Evolutionary conservation across 1,140 invertebrate species (phyloP).

Genomic region (Pararge aegeria): DNA sequence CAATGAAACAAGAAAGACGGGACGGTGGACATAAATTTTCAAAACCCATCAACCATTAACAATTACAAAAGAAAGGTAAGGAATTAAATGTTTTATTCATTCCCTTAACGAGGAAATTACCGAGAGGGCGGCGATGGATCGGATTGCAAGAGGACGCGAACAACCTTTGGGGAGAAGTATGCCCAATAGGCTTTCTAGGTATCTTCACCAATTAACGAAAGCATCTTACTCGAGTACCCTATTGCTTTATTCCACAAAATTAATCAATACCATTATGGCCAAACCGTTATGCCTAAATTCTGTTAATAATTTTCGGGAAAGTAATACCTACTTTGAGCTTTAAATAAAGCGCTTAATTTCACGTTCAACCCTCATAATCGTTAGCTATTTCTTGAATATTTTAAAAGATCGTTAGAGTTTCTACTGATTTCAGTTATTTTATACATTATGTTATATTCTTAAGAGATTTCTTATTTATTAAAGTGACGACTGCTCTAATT

Average conservation of each 20-base stretch:
- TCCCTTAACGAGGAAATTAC: slow-evolving; percentile 78
- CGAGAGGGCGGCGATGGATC: slow-evolving; percentile 70
- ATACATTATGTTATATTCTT: neutral
- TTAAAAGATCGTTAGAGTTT: neutral
- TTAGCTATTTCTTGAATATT: neutral
- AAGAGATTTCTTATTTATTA: no score
- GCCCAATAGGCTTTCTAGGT: slow-evolving; percentile 64
- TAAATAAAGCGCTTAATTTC: slow-evolving; percentile 6
- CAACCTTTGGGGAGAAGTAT: slow-evolving; percentile 66
- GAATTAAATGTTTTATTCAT: slow-evolving; percentile 80
- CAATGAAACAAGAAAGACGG: slow-evolving; percentile 46
- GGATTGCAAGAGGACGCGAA: slow-evolving; percentile 70
- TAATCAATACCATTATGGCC: slow-evolving; percentile 15
- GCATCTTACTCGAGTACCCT: slow-evolving; percentile 39
- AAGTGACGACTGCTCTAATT: no score
- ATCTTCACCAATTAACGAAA: slow-evolving; percentile 64
- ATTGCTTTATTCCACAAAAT: slow-evolving; percentile 41
- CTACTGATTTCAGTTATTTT: neutral
- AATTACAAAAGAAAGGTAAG: slow-evolving; percentile 77
- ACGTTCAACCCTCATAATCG: neutral
- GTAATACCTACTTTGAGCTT: neutral
- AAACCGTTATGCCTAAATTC: slow-evolving; percentile 9
- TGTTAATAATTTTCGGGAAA: slow-evolving; percentile 12
- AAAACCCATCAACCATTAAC: slow-evolving; percentile 76
- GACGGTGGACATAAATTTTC: slow-evolving; percentile 68